Evolutionary conservation across 2,113 vertebrate genomes (phyloP), one percentile per base, ranked within the genome.

Genomic region (Apaloderma vittatum): DNA sequence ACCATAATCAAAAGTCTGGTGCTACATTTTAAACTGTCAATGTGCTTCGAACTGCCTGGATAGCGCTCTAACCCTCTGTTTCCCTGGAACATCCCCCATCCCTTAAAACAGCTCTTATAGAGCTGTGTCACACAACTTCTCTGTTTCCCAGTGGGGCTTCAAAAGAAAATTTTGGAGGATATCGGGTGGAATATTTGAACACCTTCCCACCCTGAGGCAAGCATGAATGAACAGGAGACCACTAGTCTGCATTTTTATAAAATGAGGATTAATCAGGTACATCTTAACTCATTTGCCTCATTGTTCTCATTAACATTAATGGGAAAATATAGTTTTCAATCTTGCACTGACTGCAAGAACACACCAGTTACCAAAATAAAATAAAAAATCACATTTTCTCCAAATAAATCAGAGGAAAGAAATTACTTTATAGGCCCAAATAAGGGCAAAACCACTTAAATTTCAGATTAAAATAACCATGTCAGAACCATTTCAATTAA

Each of bases 221-320:
- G n/a, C 23, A 51, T 9, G 68, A 82, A 34, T 43, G 80, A 87
- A 71, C n/a, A 89, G 85, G 32, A 95, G 71, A 63, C 67, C 36
- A 87, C n/a, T 16, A 15, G 73, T 34, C 48, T 95, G 52, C 46
- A 8, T 68, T 92, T 81, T 48, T 80, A n/a, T 52, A 37, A 91
- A 94, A 86, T 34, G 58, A 72, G 90, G 37, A 72, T 91, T 88
- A 81, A 94, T 91, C 76, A 91, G 76, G 27, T 90, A 46, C 58
- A 68, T 78, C 63, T 85, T 91, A 59, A 84, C n/a, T 80, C 55
- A 65, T 82, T 89, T 94, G 57, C 45, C 46, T 93, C 73, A 49
- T 48, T 79, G 30, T 72, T 89, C 65, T 86, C 79, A 82, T 92
- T 94, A 95, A 75, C 22, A 29, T 12, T 91, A 91, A 91, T 66